A percentile compares a stretch with the other conserved stretches of the same genome.
Conservation (phyloP, 1,140 invertebrate genomes). For the Hydropsyche tenuis region DNA sequence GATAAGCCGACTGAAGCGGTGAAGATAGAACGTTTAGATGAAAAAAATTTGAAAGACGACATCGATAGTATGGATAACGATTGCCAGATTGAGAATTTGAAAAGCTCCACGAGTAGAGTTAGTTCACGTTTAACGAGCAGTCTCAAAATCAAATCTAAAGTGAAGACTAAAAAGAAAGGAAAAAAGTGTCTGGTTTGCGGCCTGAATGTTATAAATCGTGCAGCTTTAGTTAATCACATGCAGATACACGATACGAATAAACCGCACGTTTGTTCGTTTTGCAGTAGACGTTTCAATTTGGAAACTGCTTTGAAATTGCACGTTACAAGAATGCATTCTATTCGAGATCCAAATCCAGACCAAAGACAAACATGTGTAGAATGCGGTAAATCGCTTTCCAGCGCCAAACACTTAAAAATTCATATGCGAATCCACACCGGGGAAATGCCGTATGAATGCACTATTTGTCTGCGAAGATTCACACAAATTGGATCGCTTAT, state of each 20-base stretch:
- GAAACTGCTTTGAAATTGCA: slow-evolving; percentile 8
- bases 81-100: no score
- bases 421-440: slow-evolving; percentile 62
- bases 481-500: slow-evolving; percentile 54
- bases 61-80: no score
- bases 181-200: not conserved
- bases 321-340: not conserved
- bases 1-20: no score
- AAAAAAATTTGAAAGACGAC: no score
- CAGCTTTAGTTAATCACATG: slow-evolving; percentile 53
- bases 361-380: slow-evolving; percentile 55
- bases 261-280: slow-evolving; percentile 54
- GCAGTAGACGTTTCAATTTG: slow-evolving; percentile 39
- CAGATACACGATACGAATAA: slow-evolving; percentile 49
- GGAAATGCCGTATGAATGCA: slow-evolving; percentile 64
- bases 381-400: slow-evolving; percentile 57
- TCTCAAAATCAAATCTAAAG: not conserved
- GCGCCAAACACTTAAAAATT: slow-evolving; percentile 55
- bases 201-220: slow-evolving; percentile 52
- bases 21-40: no score
- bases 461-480: slow-evolving; percentile 54
- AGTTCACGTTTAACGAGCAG: not conserved
- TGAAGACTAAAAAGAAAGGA: not conserved
- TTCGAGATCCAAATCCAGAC: not conserved
- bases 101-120: no score